Evolutionary conservation across 2,113 vertebrate species (phyloP).

Genomic region (Conger conger): DNA sequence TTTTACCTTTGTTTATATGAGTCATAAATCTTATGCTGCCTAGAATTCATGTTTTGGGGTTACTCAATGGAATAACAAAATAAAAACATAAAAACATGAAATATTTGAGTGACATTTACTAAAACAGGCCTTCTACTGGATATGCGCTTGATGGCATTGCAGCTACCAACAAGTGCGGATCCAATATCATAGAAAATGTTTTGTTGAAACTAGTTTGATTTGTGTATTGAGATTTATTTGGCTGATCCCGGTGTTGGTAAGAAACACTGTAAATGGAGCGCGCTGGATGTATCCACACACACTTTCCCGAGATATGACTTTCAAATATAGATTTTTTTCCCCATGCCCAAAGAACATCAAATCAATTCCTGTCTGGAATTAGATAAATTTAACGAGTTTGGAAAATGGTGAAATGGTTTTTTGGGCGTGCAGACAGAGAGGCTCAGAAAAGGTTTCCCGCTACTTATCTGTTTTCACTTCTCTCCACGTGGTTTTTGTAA

Average conservation of each 20-base stretch:
- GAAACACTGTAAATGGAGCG: not conserved
- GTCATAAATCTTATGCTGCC: not conserved
- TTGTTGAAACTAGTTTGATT: not conserved
- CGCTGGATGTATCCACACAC: not conserved
- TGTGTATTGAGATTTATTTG: not conserved
- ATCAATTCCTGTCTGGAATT: not conserved
- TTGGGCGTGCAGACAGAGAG: not conserved
- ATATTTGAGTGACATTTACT: not conserved
- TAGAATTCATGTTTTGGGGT: not conserved
- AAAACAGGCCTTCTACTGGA: not conserved
- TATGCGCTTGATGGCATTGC: not conserved
- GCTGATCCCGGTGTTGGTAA: not conserved
- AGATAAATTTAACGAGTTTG: not conserved
- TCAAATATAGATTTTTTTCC: not conserved
- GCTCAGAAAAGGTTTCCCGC: not conserved
- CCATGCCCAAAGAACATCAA: not conserved
- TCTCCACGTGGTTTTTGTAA: constrained; percentile 42
- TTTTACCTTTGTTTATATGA: not conserved
- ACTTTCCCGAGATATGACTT: not conserved
- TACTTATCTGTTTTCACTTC: not conserved
- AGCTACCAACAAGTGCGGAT: not conserved
- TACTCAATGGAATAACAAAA: not conserved
- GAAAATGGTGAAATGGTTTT: not conserved
- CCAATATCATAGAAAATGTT: not conserved
- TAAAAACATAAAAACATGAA: not conserved